These are phyloP conservation scores for Formica aserva DNA, from an alignment of 2,888 invertebrate genomes.

Conservation along the genomic window DNA sequence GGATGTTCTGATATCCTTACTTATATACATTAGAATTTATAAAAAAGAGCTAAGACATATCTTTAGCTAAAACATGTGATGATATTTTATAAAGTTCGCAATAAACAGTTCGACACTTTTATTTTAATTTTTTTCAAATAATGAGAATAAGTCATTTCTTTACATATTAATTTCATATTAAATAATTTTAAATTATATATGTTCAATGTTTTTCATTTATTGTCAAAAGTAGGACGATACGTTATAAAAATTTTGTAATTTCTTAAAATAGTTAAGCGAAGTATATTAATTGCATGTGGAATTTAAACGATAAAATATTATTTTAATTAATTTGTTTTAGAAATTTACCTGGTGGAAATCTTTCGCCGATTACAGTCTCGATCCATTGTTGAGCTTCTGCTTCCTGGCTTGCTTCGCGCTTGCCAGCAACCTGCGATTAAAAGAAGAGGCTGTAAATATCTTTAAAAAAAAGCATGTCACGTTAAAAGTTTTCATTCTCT, in stretches of 20 bases:
- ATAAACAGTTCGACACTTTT: background rate
- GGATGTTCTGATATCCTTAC: background rate
- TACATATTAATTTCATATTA: background rate
- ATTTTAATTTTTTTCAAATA: background rate
- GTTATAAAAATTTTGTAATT: background rate
- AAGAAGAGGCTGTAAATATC: conserved; percentile 27
- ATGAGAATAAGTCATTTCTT: background rate
- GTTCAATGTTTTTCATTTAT: background rate
- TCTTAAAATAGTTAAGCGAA: background rate
- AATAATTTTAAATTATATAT: background rate
- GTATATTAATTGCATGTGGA: background rate
- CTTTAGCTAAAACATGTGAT: background rate
- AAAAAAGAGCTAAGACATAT: background rate
- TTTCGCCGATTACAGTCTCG: conserved; percentile 92
- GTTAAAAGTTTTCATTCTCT: conserved; percentile 10
- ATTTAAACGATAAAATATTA: background rate
- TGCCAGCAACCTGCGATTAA: conserved; percentile 91
- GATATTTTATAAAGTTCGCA: background rate
- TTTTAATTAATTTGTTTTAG: conserved; percentile 5
- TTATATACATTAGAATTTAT: background rate
- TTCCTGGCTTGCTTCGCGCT: conserved; percentile 93
- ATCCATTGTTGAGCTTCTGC: conserved; percentile 94
- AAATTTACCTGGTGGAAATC: conserved; percentile 88
- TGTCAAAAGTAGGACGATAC: background rate
- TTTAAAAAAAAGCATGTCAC: conserved; percentile 61